Evolutionary conservation across 2,113 vertebrate species (phyloP).

Genomic region (Thalassoma bifasciatum): DNA sequence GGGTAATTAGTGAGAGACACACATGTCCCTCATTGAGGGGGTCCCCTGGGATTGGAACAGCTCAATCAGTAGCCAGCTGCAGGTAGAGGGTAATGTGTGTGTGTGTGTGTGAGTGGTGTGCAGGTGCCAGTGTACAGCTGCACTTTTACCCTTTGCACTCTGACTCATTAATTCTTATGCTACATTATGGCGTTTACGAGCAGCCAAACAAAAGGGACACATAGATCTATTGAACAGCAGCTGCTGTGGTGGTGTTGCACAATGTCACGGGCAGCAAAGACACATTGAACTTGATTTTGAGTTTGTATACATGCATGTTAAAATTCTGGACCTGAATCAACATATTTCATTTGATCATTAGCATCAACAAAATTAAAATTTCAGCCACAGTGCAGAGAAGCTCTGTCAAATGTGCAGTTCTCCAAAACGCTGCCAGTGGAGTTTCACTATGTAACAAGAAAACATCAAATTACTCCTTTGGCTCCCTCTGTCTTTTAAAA

Average conservation of each 20-base stretch:
- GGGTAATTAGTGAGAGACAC: conserved; percentile 79
- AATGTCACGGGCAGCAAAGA: conserved; percentile 1
- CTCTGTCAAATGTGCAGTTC: too few relatives aligned
- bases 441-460: too few relatives aligned
- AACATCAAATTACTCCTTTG: neutral
- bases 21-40: conserved; percentile 71
- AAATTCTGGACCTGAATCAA: neutral
- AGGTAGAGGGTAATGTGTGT: conserved; percentile 61
- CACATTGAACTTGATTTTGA: neutral
- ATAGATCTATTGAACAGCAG: conserved; percentile 25
- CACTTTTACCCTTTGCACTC: conserved; percentile 73
- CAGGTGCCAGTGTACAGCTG: conserved; percentile 77
- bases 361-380: too few relatives aligned
- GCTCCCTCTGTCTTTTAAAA: too few relatives aligned
- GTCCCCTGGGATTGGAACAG: conserved; percentile 71
- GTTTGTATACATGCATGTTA: neutral
- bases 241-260: conserved; percentile 33
- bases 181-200: conserved; percentile 64
- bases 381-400: too few relatives aligned
- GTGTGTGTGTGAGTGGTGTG: conserved; percentile 52
- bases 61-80: conserved; percentile 83
- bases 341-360: too few relatives aligned
- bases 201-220: conserved; percentile 50
- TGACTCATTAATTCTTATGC: conserved; percentile 73
- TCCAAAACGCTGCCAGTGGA: too few relatives aligned